These are phyloP conservation scores for Ploceus nigricollis DNA, from an alignment of 2,113 vertebrate species.

Conservation along the genomic window DNA sequence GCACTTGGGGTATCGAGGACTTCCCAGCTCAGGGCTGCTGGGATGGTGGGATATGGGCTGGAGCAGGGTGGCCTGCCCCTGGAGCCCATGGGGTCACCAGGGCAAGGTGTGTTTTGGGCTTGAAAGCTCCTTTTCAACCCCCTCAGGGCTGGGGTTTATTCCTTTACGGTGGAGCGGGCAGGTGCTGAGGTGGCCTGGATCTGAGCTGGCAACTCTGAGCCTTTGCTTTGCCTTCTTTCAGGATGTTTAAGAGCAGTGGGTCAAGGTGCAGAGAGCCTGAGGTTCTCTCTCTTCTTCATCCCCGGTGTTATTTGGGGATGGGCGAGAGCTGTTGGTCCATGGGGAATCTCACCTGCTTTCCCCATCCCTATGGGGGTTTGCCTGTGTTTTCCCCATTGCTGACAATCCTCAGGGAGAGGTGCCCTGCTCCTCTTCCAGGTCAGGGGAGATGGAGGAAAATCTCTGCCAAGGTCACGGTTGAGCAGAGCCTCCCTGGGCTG, in stretches of 20 bases:
- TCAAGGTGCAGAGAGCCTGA: neutral
- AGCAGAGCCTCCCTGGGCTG: neutral
- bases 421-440: neutral
- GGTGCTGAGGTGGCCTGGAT: neutral
- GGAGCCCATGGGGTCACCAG: neutral
- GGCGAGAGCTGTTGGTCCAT: neutral
- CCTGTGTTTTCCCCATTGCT: neutral
- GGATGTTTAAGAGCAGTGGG: neutral
- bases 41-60: neutral
- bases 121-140: neutral
- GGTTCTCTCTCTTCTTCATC: neutral
- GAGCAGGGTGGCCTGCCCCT: neutral
- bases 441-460: neutral
- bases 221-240: neutral
- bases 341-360: neutral
- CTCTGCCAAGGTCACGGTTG: rapidly evolving
- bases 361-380: neutral
- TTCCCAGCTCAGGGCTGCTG: neutral
- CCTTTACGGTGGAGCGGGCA: rapidly evolving
- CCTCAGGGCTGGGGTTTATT: neutral
- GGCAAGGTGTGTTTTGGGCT: neutral
- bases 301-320: rapidly evolving
- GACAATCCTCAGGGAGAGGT: neutral
- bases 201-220: neutral
- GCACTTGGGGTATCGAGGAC: rapidly evolving